Conservation (phyloP, 2,888 invertebrate genomes). For the Clostera curtula region DNA sequence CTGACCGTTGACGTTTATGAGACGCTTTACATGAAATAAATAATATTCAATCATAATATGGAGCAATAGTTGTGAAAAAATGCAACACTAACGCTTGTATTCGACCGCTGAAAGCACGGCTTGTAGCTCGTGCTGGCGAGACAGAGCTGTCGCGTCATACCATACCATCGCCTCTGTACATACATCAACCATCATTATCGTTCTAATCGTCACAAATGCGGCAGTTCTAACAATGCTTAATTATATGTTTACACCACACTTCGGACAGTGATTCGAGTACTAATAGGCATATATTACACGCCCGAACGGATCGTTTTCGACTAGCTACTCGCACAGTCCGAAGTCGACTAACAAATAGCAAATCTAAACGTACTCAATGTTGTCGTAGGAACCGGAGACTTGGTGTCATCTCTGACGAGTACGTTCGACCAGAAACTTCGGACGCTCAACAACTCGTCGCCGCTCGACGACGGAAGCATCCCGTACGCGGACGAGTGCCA, state of each 20-base stretch:
- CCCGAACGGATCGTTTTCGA: too few species aligned
- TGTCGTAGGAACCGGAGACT: conserved; percentile 86
- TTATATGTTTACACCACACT: conserved; percentile 34
- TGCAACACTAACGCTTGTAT: conserved; percentile 57
- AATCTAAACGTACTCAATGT: conserved; percentile 20
- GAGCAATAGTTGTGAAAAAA: conserved; percentile 29
- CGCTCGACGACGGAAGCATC: conserved; percentile 79
- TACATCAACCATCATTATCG: conserved; percentile 34
- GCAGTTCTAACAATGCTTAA: conserved; percentile 51
- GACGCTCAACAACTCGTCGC: conserved; percentile 80
- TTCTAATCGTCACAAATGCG: conserved; percentile 33
- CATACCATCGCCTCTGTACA: conserved; percentile 31
- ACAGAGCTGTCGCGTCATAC: conserved; percentile 9
- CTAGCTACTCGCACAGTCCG: too few species aligned
- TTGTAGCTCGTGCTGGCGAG: conserved; percentile 39
- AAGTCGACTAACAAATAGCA: too few species aligned
- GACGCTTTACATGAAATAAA: too few species aligned
- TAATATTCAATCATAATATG: conserved; percentile 14
- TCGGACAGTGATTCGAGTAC: too few species aligned
- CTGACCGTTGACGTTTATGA: too few species aligned
- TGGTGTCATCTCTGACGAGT: conserved; percentile 87
- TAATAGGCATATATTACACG: too few species aligned
- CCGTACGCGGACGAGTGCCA: conserved; percentile 83
- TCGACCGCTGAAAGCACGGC: conserved; percentile 54
- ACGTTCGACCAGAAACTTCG: conserved; percentile 90